phyloP scores from a whole-genome alignment of 2,888 invertebrate genomes.

The Girardia tigrina region DNA sequence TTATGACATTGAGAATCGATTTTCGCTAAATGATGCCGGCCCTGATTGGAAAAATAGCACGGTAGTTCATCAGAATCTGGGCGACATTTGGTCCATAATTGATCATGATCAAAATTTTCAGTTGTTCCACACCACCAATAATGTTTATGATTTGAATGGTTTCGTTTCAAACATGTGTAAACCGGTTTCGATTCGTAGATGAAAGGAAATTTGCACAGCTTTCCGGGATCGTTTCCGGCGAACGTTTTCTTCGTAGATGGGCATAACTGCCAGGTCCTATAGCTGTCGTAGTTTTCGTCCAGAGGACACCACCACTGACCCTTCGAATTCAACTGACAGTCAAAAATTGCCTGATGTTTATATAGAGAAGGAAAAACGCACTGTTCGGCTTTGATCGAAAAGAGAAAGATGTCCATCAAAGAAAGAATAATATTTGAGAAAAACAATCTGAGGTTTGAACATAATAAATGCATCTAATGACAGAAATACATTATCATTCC shows the following conservation, averaged over 20 bases:
- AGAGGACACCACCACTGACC: conserved; percentile 26
- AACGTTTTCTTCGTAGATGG: conserved; percentile 15
- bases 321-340: conserved; percentile 24
- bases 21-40: background rate
- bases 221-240: conserved; percentile 29
- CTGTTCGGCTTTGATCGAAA: background rate
- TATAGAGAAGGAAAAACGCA: background rate
- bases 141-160: background rate
- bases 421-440: background rate
- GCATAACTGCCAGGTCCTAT: background rate
- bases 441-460: background rate
- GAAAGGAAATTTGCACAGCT: conserved; percentile 24
- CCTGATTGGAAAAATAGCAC: conserved; percentile 6
- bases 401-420: background rate
- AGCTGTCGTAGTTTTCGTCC: background rate
- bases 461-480: background rate
- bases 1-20: conserved; percentile 1
- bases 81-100: conserved; percentile 15
- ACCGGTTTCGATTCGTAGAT: background rate
- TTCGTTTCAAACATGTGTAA: background rate
- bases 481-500: background rate
- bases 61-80: background rate
- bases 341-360: background rate
- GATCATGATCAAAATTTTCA: background rate
- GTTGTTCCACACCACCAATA: conserved; percentile 32